A percentile compares a stretch with the other conserved stretches of the same genome.
Conservation (phyloP, 2,113 vertebrate species). For the Xyliphius kryptos region DNA sequence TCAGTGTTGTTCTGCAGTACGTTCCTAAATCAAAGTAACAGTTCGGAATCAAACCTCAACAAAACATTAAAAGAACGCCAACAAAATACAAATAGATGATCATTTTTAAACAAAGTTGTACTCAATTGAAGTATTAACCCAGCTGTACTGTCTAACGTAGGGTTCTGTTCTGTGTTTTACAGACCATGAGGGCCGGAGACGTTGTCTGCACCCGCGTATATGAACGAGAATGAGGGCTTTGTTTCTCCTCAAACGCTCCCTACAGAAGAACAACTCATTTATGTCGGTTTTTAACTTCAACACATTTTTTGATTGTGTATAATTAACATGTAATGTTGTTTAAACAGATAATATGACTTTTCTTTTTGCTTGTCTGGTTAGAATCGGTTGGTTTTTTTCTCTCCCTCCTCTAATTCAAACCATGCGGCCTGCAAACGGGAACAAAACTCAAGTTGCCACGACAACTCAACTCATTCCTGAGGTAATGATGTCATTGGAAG, state of each 20-base stretch:
- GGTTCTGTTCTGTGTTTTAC: constrained; percentile 41
- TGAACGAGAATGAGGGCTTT: constrained; percentile 67
- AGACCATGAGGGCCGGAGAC: constrained; percentile 85
- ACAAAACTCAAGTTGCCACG: background rate
- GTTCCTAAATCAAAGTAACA: no score
- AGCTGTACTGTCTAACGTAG: background rate
- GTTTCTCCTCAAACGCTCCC: constrained; percentile 28
- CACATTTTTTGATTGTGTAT: background rate
- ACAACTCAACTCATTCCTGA: constrained; percentile 55
- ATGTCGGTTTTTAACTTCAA: constrained; percentile 2
- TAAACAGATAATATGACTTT: background rate
- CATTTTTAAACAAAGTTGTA: no score
- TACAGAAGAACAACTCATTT: constrained; percentile 3
- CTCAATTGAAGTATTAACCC: no score
- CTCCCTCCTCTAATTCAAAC: background rate
- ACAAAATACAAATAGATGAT: no score
- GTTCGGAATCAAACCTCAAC: no score
- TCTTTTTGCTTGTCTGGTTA: background rate
- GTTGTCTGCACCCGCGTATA: constrained; percentile 85
- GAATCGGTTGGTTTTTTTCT: background rate
- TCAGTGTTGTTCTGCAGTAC: no score
- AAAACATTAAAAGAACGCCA: no score
- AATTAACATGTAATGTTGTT: background rate
- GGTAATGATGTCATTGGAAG: constrained; percentile 59
- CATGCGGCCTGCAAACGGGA: background rate